Evolutionary conservation across 2,797 vertebrate genomes (phyloP).

Genomic region (Liasis olivaceus): DNA sequence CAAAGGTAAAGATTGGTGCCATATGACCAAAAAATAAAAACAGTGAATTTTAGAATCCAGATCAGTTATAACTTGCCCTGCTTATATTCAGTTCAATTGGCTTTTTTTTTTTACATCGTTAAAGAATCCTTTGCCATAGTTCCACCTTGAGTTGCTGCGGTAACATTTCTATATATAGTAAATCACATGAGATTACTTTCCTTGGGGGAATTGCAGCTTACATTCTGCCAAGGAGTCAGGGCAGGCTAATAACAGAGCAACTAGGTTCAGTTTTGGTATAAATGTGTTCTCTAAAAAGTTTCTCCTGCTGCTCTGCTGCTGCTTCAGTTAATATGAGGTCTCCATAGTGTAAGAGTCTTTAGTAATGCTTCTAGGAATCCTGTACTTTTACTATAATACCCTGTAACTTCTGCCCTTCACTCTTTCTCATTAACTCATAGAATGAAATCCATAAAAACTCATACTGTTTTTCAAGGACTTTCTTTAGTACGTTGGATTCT

Average conservation of each 20-base stretch:
- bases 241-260: neutral
- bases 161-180: neutral
- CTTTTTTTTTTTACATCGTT: neutral
- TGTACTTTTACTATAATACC: neutral
- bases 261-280: neutral
- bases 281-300: neutral
- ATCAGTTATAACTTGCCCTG: slow-evolving; percentile 28
- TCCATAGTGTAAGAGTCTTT: neutral
- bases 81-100: neutral
- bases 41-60: neutral
- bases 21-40: neutral
- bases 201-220: neutral
- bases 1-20: slow-evolving; percentile 86
- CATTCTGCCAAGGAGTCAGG: neutral
- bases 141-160: neutral
- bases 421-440: neutral
- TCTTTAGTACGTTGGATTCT: neutral
- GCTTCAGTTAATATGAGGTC: neutral
- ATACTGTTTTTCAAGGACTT: neutral
- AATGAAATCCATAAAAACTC: neutral
- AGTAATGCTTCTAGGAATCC: neutral
- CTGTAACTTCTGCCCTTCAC: neutral
- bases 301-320: neutral
- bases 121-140: neutral
- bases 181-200: neutral